Base-by-base conservation (phyloP, 2,113 vertebrate species). In the Bujurquina vittata region DNA sequence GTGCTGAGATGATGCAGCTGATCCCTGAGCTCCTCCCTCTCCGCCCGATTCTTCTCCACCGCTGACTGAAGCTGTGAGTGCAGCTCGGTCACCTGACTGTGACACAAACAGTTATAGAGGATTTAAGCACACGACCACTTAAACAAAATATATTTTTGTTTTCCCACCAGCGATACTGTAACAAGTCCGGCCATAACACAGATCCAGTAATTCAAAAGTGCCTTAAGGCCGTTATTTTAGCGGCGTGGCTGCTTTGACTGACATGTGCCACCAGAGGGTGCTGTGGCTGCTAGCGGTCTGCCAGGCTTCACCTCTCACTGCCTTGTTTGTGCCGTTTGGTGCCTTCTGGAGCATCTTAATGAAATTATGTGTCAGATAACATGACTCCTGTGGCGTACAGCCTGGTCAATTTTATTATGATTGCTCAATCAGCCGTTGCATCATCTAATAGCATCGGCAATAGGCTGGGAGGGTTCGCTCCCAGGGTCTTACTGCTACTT, bases 51-150 rank as follows among this genome's bases (percentile, higher is more conserved):
- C 90, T 94, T 96, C 37, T 97, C 96, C 88, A 97, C 96, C n/a
- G 89, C 56, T 1, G 79, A 83, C 14, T 91, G 92, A 54, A 96
- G 94, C 59, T 95, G 93, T 29, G 96, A 94, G 7, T 89, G 79
- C 52, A 97, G 91, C 59, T 97, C 96, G 2, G 89, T 87, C 76
- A 97, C 83, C 23, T 95, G 97, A 65, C 98, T 99, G 88, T 2
- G 31, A 72, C 0, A 9, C 10, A 79, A 10, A 46, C 61, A 4
- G 9, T 12, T 15, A 5, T 10, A 46, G 33, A 54, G 22, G 5
- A 22, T 49, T 69, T 69, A 49, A 1, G 12, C 12, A 49, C 5
- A 15, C 4, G 43, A 46, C 14, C 14, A 2, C 40, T 49, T 43
- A 49, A 49, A 29, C 15, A 11, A 49, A 49, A 49, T 5, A 49